Conservation (phyloP, 2,113 vertebrate species). For the Toxostoma redivivum region DNA sequence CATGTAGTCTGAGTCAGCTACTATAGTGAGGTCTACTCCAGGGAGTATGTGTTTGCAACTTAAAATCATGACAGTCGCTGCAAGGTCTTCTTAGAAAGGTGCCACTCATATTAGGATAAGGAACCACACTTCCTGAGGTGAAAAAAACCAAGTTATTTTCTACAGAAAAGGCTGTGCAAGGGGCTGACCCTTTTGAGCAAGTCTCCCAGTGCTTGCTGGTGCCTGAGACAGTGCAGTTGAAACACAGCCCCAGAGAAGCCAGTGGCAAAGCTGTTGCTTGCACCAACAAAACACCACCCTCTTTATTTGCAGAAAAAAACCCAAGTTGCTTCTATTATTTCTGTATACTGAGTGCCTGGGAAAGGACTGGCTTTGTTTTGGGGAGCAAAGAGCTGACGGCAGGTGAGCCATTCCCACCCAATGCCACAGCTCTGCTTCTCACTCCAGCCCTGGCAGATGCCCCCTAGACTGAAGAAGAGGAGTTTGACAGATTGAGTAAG, state of each 20-base stretch:
- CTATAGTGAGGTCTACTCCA: accelerated
- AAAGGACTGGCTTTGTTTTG: not conserved
- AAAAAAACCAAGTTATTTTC: not conserved
- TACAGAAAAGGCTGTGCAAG: not conserved
- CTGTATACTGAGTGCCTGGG: accelerated
- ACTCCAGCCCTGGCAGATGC: not conserved
- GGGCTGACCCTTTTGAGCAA: not conserved
- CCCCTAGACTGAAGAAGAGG: not conserved
- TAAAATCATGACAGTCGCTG: not conserved
- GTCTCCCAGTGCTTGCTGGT: not conserved
- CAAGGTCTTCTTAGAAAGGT: not conserved
- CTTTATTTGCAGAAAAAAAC: not conserved
- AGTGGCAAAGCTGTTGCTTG: not conserved
- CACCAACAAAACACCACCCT: not conserved
- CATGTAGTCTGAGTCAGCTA: not conserved
- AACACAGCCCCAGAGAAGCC: not conserved
- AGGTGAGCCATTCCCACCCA: not conserved
- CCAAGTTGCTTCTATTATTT: not conserved
- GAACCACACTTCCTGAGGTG: not conserved
- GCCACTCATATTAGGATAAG: not conserved
- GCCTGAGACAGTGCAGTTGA: accelerated
- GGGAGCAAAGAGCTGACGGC: not conserved
- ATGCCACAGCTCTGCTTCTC: not conserved
- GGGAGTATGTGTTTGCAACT: not conserved
- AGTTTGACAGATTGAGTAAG: slow-evolving; percentile 28